Evolutionary conservation across 2,797 vertebrate species (phyloP).

Genomic region (Halcyon chelicuti): DNA sequence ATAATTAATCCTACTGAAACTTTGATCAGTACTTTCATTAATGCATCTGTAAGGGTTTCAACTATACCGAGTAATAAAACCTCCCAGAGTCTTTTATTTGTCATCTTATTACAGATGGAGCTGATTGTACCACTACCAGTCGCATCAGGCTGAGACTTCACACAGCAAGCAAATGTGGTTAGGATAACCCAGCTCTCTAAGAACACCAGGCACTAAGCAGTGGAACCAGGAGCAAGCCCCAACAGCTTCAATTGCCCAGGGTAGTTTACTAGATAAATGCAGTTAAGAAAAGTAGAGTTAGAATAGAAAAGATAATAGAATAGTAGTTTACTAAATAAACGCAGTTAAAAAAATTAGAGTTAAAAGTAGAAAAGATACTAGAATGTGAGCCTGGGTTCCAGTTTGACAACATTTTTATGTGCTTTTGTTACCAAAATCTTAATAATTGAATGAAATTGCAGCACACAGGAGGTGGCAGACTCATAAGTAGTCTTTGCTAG

Average conservation of each 20-base stretch:
- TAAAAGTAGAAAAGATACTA: neutral
- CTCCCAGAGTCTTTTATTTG: neutral
- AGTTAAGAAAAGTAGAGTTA: neutral
- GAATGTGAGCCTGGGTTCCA: neutral
- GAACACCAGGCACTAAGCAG: neutral
- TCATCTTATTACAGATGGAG: neutral
- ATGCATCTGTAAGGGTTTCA: neutral
- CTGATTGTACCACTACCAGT: neutral
- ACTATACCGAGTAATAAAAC: neutral
- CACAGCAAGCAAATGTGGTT: rapidly evolving
- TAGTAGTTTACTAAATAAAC: neutral
- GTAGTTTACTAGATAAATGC: neutral
- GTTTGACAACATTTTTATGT: neutral
- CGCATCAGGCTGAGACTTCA: neutral
- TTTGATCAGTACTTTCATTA: neutral
- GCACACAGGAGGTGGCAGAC: neutral
- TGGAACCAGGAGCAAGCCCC: neutral
- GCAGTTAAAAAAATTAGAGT: neutral
- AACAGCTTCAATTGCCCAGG: neutral
- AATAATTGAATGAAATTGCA: neutral
- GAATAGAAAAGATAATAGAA: neutral
- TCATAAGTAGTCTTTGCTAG: neutral
- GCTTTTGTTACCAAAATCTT: neutral
- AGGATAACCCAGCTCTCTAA: neutral
- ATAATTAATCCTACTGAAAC: conserved; percentile 13